Percentiles rank a stretch among this genome's conserved stretches.
phyloP scores from a whole-genome alignment of 2,888 invertebrate species.

The Tyria jacobaeae region DNA sequence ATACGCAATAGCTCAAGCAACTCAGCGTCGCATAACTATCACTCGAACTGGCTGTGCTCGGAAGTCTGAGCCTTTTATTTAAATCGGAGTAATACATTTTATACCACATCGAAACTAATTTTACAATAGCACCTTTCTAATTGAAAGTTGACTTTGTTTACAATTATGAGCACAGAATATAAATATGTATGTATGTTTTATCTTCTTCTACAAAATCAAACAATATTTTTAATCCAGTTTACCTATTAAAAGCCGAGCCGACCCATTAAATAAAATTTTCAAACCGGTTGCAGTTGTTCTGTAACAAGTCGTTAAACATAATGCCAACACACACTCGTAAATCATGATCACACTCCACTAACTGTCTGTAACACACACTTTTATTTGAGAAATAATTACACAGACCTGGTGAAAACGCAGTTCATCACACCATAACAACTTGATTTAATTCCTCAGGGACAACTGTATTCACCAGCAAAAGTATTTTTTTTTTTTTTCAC shows the following conservation, averaged over 20 bases:
- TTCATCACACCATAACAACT: not conserved
- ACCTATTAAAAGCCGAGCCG: slow-evolving; percentile 5
- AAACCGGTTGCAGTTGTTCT: slow-evolving; percentile 29
- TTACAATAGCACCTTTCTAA: not conserved
- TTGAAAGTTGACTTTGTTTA: not conserved
- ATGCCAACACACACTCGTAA: slow-evolving; percentile 36
- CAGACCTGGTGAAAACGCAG: not conserved
- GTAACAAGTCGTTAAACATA: slow-evolving; percentile 28
- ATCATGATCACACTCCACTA: slow-evolving; percentile 44
- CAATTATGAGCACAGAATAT: not conserved
- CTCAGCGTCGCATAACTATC: too few species aligned
- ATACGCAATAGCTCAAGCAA: too few species aligned
- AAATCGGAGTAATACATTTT: not conserved
- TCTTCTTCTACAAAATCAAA: not conserved
- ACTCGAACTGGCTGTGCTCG: too few species aligned
- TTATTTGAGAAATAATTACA: not conserved
- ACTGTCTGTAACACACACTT: slow-evolving; percentile 37
- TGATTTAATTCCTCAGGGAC: not conserved
- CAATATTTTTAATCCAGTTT: not conserved
- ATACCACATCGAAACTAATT: not conserved
- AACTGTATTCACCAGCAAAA: too few species aligned
- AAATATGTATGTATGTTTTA: not conserved
- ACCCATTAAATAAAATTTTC: slow-evolving; percentile 24
- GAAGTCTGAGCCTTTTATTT: too few species aligned
- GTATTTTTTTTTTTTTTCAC: not conserved